Conservation (phyloP, 2,113 vertebrate genomes). For the Abramis brama region DNA sequence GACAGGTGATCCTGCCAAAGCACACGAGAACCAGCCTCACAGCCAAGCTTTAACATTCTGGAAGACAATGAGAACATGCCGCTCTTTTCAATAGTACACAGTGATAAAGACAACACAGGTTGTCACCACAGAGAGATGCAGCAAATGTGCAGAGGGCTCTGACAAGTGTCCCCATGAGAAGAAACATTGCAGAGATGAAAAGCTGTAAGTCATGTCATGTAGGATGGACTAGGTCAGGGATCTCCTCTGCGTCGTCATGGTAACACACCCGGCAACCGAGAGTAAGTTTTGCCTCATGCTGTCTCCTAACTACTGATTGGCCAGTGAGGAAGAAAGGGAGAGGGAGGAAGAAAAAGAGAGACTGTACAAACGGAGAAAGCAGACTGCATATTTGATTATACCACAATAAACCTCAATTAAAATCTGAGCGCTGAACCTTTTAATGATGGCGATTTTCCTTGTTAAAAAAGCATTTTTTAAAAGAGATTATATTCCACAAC, state of each 20-base stretch:
- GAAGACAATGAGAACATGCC: constrained; percentile 13
- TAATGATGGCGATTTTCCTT: background rate
- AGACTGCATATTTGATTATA: constrained; percentile 18
- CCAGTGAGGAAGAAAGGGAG: constrained; percentile 9
- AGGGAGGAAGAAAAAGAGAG: constrained; percentile 30
- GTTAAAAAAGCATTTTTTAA: background rate
- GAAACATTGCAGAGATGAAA: constrained; percentile 43
- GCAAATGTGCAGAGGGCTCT: constrained; percentile 2
- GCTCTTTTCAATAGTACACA: constrained; percentile 21
- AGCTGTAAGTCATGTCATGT: constrained; percentile 64
- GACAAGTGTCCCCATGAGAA: background rate
- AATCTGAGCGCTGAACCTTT: background rate
- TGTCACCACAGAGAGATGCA: background rate
- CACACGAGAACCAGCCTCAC: constrained; percentile 40
- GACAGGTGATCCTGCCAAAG: constrained; percentile 52
- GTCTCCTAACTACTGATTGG: constrained; percentile 56
- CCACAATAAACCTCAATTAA: constrained; percentile 11
- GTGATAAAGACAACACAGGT: background rate
- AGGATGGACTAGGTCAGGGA: constrained; percentile 67
- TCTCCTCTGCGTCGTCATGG: constrained; percentile 72
- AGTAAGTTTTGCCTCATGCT: constrained; percentile 64
- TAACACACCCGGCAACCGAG: constrained; percentile 70
- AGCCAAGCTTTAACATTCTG: constrained; percentile 32
- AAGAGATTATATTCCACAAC: background rate
- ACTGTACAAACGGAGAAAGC: constrained; percentile 7